Percentiles rank a stretch among this genome's conserved stretches.
Conservation (phyloP, 1,140 invertebrate genomes). For the Littorina saxatilis region DNA sequence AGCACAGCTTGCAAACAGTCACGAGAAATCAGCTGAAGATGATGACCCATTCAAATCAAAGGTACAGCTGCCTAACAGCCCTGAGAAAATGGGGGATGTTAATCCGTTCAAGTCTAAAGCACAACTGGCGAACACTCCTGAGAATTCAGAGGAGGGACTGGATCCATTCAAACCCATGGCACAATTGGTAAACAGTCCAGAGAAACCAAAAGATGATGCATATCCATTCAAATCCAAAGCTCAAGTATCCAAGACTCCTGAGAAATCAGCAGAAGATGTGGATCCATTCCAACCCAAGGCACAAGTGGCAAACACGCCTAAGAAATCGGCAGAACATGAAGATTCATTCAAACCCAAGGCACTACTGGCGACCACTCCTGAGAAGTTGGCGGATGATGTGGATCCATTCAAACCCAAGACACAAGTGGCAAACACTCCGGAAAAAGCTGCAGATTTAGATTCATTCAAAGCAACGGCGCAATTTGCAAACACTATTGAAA, state of each 20-base stretch:
- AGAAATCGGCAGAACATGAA: not conserved
- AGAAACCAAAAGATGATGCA: not conserved
- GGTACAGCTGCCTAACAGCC: not conserved
- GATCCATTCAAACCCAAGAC: not conserved
- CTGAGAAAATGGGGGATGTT: not conserved
- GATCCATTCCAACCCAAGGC: not conserved
- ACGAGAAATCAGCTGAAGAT: not conserved
- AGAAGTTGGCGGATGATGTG: not conserved
- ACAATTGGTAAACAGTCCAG: not conserved
- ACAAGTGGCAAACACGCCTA: not conserved
- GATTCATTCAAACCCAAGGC: slow-evolving; percentile 2
- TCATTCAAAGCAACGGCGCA: not conserved
- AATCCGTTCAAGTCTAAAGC: slow-evolving; percentile 19
- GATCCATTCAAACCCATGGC: slow-evolving; percentile 1
- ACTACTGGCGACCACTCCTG: not conserved
- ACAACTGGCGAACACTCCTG: not conserved
- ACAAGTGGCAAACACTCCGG: not conserved
- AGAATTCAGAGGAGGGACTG: not conserved
- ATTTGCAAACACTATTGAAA: not conserved
- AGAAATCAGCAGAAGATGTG: not conserved
- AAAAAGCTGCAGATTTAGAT: not conserved
- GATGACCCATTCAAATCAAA: slow-evolving; percentile 12
- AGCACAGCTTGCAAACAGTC: not conserved
- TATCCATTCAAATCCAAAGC: not conserved
- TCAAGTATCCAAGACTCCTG: not conserved